Evolutionary conservation across 2,113 vertebrate genomes (phyloP).

Genomic region (Channa maculata): DNA sequence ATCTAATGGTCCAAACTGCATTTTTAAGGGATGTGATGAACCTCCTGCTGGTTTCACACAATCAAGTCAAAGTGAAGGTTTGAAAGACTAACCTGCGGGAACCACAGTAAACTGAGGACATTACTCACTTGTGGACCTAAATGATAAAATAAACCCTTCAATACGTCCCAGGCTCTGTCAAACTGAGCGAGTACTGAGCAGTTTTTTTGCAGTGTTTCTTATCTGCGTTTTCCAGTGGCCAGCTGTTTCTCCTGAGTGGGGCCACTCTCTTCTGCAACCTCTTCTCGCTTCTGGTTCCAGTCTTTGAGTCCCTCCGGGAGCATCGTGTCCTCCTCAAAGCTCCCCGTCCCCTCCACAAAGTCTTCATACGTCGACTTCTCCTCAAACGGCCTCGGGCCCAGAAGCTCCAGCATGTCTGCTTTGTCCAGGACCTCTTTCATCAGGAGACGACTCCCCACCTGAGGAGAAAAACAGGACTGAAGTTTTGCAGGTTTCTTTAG

Average conservation of each 20-base stretch:
- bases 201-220: slow-evolving; percentile 8
- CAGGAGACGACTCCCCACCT: slow-evolving; percentile 89
- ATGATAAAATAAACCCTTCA: neutral
- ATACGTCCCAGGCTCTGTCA: neutral
- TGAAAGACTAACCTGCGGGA: slow-evolving; percentile 1
- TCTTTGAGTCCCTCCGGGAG: slow-evolving; percentile 91
- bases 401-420: slow-evolving; percentile 89
- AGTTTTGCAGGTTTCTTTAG: no score
- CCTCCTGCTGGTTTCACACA: neutral
- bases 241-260: slow-evolving; percentile 48
- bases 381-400: slow-evolving; percentile 89
- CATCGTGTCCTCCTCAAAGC: slow-evolving; percentile 92
- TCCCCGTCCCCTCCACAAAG: slow-evolving; percentile 93
- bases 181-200: neutral
- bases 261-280: slow-evolving; percentile 74
- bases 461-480: neutral
- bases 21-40: neutral
- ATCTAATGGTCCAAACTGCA: no score
- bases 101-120: neutral
- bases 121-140: neutral
- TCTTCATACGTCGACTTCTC: slow-evolving; percentile 94
- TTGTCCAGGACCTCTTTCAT: slow-evolving; percentile 92
- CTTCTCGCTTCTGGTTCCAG: slow-evolving; percentile 89
- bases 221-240: neutral
- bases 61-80: neutral